Percentiles rank a stretch among this genome's conserved stretches.
These are phyloP conservation scores for Drosophila birchii DNA, from an alignment of 2,888 invertebrate genomes.

Conservation along the genomic window DNA sequence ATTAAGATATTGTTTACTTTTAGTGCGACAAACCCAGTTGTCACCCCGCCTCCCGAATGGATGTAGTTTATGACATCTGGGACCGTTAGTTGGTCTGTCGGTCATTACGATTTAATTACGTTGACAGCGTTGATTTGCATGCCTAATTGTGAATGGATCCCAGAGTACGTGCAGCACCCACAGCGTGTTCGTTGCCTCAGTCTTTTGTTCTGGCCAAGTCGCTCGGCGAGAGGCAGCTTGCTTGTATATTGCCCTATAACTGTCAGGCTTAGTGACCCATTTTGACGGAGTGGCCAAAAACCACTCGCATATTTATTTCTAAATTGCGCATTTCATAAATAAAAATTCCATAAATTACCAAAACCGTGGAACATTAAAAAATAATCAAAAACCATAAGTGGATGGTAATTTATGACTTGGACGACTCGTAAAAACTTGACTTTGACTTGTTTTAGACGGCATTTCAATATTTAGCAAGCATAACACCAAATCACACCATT, in stretches of 20 bases:
- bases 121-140: constrained; percentile 76
- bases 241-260: constrained; percentile 68
- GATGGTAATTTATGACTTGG: constrained; percentile 62
- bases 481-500: constrained; percentile 29
- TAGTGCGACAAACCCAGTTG: constrained; percentile 41
- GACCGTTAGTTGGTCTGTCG: constrained; percentile 65
- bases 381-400: constrained; percentile 60
- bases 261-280: constrained; percentile 78
- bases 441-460: constrained; percentile 63
- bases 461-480: constrained; percentile 8
- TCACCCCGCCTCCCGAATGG: not conserved
- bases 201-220: constrained; percentile 65
- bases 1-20: constrained; percentile 75
- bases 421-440: constrained; percentile 69
- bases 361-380: constrained; percentile 25
- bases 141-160: constrained; percentile 65
- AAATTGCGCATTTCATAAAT: constrained; percentile 72
- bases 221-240: constrained; percentile 27
- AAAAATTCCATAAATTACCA: constrained; percentile 67
- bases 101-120: constrained; percentile 78
- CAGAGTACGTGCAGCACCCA: constrained; percentile 22
- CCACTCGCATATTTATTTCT: constrained; percentile 37
- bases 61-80: constrained; percentile 66
- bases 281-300: constrained; percentile 52
- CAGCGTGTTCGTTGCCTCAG: constrained; percentile 60